phyloP scores from a whole-genome alignment of 2,113 vertebrate genomes.

The Colossoma macropomum region DNA sequence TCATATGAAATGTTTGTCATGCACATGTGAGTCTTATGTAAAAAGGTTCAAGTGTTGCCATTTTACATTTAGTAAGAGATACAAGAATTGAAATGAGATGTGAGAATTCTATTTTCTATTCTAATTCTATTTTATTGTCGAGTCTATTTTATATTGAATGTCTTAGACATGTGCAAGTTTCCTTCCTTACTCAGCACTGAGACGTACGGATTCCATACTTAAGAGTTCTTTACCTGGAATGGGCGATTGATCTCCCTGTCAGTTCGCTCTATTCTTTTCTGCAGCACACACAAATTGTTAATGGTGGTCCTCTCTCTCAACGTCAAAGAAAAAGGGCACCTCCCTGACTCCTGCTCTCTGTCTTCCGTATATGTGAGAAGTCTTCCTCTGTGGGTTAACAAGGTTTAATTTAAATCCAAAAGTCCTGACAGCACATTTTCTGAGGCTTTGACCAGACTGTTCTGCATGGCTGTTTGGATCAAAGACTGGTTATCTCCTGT shows the following conservation, averaged over 20 bases:
- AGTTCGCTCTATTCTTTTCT: slow-evolving; percentile 26
- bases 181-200: slow-evolving; percentile 53
- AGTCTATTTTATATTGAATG: not conserved
- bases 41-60: too few species aligned
- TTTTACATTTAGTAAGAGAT: too few species aligned
- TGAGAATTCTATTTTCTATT: too few species aligned
- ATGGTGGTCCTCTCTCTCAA: slow-evolving; percentile 23
- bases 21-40: too few species aligned
- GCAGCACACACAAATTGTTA: slow-evolving; percentile 44
- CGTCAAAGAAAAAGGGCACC: slow-evolving; percentile 29
- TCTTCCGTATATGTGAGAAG: slow-evolving; percentile 56
- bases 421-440: slow-evolving; percentile 88
- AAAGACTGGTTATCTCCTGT: slow-evolving; percentile 90
- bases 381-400: slow-evolving; percentile 80
- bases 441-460: slow-evolving; percentile 74
- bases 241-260: slow-evolving; percentile 50
- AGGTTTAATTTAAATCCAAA: slow-evolving; percentile 87
- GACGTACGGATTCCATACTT: slow-evolving; percentile 43
- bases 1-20: too few species aligned
- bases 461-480: slow-evolving; percentile 89
- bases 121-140: not conserved
- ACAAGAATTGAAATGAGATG: too few species aligned
- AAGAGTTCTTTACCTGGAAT: slow-evolving; percentile 44
- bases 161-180: not conserved
- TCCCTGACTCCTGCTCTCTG: slow-evolving; percentile 38